Conservation (phyloP, 2,888 invertebrate species). For the Caradrina clavipalpis region DNA sequence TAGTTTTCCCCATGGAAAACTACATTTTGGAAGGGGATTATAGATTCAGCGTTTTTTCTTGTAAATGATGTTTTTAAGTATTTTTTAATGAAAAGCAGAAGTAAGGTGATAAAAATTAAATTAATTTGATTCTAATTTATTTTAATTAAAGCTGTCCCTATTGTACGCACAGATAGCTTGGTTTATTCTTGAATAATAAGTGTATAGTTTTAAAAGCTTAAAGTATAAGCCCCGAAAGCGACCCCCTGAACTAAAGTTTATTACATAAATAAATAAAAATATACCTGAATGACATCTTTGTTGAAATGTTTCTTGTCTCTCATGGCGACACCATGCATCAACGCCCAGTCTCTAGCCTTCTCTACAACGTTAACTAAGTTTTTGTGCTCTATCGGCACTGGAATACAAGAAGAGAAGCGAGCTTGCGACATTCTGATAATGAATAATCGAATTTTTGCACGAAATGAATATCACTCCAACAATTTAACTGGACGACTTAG, state of each 20-base stretch:
- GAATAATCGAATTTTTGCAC: slow-evolving; percentile 1
- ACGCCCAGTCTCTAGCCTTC: slow-evolving; percentile 95
- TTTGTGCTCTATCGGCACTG: slow-evolving; percentile 92
- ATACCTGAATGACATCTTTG: slow-evolving; percentile 92
- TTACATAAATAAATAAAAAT: background rate
- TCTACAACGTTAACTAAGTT: slow-evolving; percentile 92
- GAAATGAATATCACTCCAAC: slow-evolving; percentile 3
- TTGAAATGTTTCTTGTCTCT: slow-evolving; percentile 93
- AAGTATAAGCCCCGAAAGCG: too few species aligned
- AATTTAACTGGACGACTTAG: background rate
- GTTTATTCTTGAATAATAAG: background rate
- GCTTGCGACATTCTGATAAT: slow-evolving; percentile 83
- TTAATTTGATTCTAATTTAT: background rate
- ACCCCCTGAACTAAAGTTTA: background rate
- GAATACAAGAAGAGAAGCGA: slow-evolving; percentile 91
- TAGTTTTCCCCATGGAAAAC: too few species aligned
- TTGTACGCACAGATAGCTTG: slow-evolving; percentile 4
- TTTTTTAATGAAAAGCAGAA: background rate
- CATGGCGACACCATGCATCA: slow-evolving; percentile 96
- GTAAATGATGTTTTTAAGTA: too few species aligned
- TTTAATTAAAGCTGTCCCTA: background rate
- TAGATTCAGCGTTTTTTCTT: too few species aligned
- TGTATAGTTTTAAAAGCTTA: too few species aligned
- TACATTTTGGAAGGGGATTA: too few species aligned
- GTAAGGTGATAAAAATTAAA: background rate